Evolutionary conservation across 2,113 vertebrate genomes (phyloP).

Genomic region (Apistogramma diplotaenia): DNA sequence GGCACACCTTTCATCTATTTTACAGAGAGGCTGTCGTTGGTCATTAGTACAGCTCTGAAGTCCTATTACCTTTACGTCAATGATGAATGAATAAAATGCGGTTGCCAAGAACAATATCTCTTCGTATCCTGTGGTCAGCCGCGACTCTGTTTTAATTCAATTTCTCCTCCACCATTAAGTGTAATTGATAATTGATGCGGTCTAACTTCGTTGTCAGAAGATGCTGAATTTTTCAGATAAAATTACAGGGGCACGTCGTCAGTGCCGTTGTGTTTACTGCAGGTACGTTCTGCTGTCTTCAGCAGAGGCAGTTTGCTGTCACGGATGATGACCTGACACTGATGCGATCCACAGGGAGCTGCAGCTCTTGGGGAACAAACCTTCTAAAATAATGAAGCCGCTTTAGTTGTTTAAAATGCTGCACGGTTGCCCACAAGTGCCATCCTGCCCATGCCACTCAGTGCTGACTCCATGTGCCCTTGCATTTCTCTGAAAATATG

Average conservation of each 20-base stretch:
- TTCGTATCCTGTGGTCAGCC: constrained; percentile 67
- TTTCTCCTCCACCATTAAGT: constrained; percentile 54
- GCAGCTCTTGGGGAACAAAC: constrained; percentile 42
- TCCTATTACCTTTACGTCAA: constrained; percentile 78
- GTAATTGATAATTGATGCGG: constrained; percentile 67
- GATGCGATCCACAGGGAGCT: constrained; percentile 57
- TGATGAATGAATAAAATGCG: constrained; percentile 79
- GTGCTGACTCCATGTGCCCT: constrained; percentile 13
- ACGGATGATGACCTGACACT: constrained; percentile 63
- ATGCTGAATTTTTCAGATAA: constrained; percentile 28
- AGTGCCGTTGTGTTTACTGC: not conserved
- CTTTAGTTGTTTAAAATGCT: constrained; percentile 51
- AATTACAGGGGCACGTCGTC: constrained; percentile 2
- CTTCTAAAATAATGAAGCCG: constrained; percentile 57
- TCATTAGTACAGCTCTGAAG: constrained; percentile 79
- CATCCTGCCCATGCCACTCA: constrained; percentile 36
- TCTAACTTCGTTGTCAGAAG: constrained; percentile 43
- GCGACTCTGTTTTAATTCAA: constrained; percentile 66
- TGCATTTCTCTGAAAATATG: constrained; percentile 37
- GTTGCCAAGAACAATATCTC: constrained; percentile 75
- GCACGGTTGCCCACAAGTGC: constrained; percentile 28
- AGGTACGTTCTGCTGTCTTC: constrained; percentile 26
- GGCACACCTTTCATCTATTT: constrained; percentile 82
- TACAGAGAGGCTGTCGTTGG: constrained; percentile 78
- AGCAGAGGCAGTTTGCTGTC: constrained; percentile 36